Evolutionary conservation across 2,888 invertebrate species (phyloP).

Genomic region (Drosophila phalerata): DNA sequence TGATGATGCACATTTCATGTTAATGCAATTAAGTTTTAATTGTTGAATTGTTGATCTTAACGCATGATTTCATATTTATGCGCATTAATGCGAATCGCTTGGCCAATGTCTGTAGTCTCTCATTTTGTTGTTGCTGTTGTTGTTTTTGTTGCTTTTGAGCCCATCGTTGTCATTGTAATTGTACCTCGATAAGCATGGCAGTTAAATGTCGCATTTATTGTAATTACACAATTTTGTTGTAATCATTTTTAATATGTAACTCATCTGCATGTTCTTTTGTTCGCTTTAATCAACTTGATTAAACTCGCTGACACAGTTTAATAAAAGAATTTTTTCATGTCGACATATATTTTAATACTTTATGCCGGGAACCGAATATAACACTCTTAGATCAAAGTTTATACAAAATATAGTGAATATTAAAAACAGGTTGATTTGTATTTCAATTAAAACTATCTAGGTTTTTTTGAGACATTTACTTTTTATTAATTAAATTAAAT

Average conservation of each 20-base stretch:
- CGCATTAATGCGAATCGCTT: constrained; percentile 76
- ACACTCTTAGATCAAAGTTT: no score
- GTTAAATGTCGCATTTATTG: constrained; percentile 81
- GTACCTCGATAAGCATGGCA: constrained; percentile 77
- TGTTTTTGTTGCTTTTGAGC: constrained; percentile 25
- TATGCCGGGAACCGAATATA: no score
- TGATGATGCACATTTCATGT: constrained; percentile 82
- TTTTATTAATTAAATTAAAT: no score
- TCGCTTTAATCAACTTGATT: constrained; percentile 61
- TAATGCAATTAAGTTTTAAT: constrained; percentile 82
- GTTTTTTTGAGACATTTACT: no score
- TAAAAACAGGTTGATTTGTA: no score
- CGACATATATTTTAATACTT: constrained; percentile 14
- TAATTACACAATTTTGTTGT: constrained; percentile 71
- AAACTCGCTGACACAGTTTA: constrained; percentile 54
- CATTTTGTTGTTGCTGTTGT: constrained; percentile 10
- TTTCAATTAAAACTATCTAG: no score
- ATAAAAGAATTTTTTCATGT: constrained; percentile 37
- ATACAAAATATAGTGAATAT: no score
- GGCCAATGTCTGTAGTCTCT: constrained; percentile 41
- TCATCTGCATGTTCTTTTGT: constrained; percentile 46
- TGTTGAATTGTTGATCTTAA: constrained; percentile 83
- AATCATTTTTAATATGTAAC: constrained; percentile 52
- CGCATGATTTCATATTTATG: constrained; percentile 82
- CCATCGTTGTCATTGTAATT: constrained; percentile 77